Conservation (phyloP, 2,113 vertebrate genomes). For the Coryphaenoides rupestris region DNA sequence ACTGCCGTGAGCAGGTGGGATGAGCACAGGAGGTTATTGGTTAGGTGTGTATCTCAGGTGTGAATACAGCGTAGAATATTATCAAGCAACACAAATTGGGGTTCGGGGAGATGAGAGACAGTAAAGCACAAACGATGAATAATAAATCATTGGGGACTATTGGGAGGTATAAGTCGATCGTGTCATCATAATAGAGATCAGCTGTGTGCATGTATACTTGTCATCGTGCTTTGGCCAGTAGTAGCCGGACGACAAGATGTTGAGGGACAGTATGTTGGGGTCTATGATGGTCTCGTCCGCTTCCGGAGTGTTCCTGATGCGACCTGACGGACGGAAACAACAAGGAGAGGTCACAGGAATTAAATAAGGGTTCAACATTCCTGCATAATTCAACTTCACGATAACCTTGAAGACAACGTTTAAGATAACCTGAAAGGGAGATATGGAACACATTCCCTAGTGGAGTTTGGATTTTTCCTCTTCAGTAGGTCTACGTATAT, state of each 20-base stretch:
- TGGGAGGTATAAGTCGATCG: neutral
- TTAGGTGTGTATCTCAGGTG: constrained; percentile 14
- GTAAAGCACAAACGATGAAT: neutral
- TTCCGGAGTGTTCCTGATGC: constrained; percentile 94
- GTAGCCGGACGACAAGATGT: constrained; percentile 89
- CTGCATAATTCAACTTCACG: neutral
- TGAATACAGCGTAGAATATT: neutral
- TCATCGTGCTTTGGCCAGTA: constrained; percentile 89
- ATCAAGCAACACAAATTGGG: no score
- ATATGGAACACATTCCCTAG: no score
- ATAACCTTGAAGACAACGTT: no score
- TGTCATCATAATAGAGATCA: neutral
- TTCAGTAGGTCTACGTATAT: no score
- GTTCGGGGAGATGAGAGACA: neutral
- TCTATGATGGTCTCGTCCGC: constrained; percentile 94
- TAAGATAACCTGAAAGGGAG: no score
- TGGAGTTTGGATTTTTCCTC: no score
- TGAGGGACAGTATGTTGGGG: constrained; percentile 97
- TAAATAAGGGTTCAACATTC: neutral
- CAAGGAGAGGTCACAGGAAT: neutral
- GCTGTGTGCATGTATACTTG: constrained; percentile 71
- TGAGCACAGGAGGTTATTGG: constrained; percentile 41
- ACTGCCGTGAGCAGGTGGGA: constrained; percentile 72
- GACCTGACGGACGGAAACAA: constrained; percentile 71
- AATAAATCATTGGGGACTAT: neutral